These are phyloP conservation scores for Crossocerus cetratus DNA, from an alignment of 2,888 invertebrate genomes.

Conservation along the genomic window DNA sequence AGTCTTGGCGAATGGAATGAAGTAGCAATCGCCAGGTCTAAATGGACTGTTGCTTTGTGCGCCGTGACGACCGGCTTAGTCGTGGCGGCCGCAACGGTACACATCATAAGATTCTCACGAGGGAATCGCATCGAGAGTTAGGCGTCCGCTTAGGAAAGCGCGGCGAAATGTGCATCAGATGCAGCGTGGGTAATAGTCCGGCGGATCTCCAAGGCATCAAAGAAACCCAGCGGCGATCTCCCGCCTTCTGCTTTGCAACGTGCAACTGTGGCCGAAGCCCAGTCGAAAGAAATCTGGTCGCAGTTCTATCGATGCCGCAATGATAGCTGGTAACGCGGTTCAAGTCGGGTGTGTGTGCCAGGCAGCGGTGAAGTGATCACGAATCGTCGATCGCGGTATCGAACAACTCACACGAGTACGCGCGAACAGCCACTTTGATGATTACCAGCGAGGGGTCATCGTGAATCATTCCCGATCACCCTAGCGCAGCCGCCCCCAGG, in stretches of 20 bases:
- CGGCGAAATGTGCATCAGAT: slow-evolving; percentile 10
- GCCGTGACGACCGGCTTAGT: slow-evolving; percentile 47
- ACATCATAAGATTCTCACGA: slow-evolving; percentile 63
- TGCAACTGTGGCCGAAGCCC: too few relatives aligned
- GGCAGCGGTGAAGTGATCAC: slow-evolving; percentile 15
- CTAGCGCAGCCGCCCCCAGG: slow-evolving; percentile 34
- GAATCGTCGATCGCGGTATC: slow-evolving; percentile 26
- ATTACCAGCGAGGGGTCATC: slow-evolving; percentile 27
- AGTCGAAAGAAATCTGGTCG: too few relatives aligned
- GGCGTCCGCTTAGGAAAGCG: slow-evolving; percentile 36
- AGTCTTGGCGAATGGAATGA: background rate
- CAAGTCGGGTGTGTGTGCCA: background rate
- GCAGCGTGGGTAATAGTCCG: slow-evolving; percentile 40
- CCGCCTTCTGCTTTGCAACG: too few relatives aligned
- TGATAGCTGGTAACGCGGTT: too few relatives aligned
- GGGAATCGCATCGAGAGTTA: slow-evolving; percentile 30
- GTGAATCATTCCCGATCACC: slow-evolving; percentile 40
- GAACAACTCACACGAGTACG: slow-evolving; percentile 15
- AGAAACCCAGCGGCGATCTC: too few relatives aligned
- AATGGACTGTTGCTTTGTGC: slow-evolving; percentile 57
- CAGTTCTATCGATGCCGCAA: too few relatives aligned
- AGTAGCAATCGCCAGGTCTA: slow-evolving; percentile 38
- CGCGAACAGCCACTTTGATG: slow-evolving; percentile 24
- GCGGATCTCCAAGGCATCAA: background rate
- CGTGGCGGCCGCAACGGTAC: slow-evolving; percentile 59